A percentile compares a stretch with the other conserved stretches of the same genome.
phyloP scores from a whole-genome alignment of 2,797 vertebrate species.

The Poecilia gillii region DNA sequence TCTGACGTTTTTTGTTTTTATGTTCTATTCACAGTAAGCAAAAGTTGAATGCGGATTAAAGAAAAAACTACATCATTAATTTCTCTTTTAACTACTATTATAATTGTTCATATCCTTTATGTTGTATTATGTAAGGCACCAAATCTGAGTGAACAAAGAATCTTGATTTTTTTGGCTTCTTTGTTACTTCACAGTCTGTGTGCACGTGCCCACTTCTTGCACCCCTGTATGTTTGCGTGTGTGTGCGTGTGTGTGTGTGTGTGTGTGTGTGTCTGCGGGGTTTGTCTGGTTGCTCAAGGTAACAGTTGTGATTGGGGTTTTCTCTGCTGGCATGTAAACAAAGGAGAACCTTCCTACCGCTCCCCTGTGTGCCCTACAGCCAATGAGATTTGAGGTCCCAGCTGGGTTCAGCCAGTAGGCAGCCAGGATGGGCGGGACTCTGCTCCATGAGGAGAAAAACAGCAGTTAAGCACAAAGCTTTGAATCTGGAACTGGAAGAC shows the following conservation, averaged over 20 bases:
- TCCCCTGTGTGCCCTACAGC: slow-evolving; percentile 53
- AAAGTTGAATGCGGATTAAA: slow-evolving; percentile 46
- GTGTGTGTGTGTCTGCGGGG: slow-evolving; percentile 38
- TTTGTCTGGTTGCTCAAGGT: slow-evolving; percentile 66
- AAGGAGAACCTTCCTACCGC: slow-evolving; percentile 74
- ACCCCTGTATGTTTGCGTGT: slow-evolving; percentile 14
- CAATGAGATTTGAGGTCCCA: slow-evolving; percentile 65
- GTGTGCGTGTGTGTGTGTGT: slow-evolving; percentile 11
- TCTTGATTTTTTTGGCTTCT: slow-evolving; percentile 26
- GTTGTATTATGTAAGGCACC: slow-evolving; percentile 24
- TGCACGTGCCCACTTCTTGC: slow-evolving; percentile 12
- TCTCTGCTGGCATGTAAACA: slow-evolving; percentile 77
- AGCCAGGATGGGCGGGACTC: slow-evolving; percentile 52
- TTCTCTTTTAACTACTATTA: slow-evolving; percentile 22
- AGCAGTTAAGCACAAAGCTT: slow-evolving; percentile 76
- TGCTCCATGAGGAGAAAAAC: slow-evolving; percentile 53
- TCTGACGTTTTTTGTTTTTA: slow-evolving; percentile 11
- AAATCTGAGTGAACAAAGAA: slow-evolving; percentile 47
- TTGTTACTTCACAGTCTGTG: slow-evolving; percentile 24
- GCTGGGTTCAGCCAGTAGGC: slow-evolving; percentile 66
- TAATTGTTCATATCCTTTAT: slow-evolving; percentile 2
- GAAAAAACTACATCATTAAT: slow-evolving; percentile 42
- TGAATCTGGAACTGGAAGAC: slow-evolving; percentile 69
- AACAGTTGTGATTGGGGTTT: slow-evolving; percentile 78
- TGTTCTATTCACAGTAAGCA: slow-evolving; percentile 5